A percentile compares a stretch with the other conserved stretches of the same genome.
phyloP scores from a whole-genome alignment of 2,888 invertebrate species.

The Diadegma fenestrale region DNA sequence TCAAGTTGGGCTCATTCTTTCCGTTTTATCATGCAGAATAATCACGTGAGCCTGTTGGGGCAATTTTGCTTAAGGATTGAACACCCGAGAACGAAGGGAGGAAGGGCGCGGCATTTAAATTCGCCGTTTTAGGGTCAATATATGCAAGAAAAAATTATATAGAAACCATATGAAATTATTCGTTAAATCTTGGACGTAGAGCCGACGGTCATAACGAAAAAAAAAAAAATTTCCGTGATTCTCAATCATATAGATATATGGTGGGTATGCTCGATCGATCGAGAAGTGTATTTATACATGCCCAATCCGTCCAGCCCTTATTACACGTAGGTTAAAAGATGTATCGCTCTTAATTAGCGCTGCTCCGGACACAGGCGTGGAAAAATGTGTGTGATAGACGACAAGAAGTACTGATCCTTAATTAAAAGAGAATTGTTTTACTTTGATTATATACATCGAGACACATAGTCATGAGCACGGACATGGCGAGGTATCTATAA shows the following conservation, averaged over 20 bases:
- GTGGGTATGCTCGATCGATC: background rate
- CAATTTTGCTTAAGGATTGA: no score
- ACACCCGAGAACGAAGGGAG: no score
- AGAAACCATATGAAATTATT: background rate
- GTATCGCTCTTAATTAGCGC: slow-evolving; percentile 67
- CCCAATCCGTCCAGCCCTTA: slow-evolving; percentile 22
- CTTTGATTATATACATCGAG: slow-evolving; percentile 25
- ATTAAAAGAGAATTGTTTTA: slow-evolving; percentile 68
- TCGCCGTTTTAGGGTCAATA: no score
- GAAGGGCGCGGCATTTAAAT: no score
- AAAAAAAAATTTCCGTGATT: background rate
- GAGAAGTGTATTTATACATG: slow-evolving; percentile 14
- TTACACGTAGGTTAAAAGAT: slow-evolving; percentile 23
- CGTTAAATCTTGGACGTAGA: background rate
- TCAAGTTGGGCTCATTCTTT: no score
- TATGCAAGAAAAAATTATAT: background rate
- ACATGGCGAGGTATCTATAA: background rate
- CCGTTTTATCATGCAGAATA: no score
- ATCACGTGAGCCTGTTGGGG: no score
- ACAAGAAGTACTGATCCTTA: slow-evolving; percentile 63
- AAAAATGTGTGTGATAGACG: slow-evolving; percentile 62
- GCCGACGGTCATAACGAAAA: background rate
- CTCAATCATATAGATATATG: slow-evolving; percentile 1
- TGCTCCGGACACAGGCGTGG: slow-evolving; percentile 55
- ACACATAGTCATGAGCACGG: background rate